These are phyloP conservation scores for Drosophila funebris DNA, from an alignment of 1,140 invertebrate species.

Conservation along the genomic window DNA sequence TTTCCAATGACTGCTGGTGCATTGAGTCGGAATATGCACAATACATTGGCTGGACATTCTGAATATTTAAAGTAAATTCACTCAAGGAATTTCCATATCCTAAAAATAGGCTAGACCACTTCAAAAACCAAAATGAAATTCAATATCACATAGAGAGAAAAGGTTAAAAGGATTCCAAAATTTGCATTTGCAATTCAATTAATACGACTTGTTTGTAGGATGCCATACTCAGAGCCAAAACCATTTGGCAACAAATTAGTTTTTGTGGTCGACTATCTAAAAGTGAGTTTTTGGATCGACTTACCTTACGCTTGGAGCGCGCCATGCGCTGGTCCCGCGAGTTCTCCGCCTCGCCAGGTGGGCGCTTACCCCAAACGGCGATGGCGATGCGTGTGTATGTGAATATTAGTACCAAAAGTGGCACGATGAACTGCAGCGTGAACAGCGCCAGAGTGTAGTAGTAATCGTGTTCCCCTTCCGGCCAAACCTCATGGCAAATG, in stretches of 20 bases:
- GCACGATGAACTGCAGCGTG: slow-evolving; percentile 93
- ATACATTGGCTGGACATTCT: not conserved
- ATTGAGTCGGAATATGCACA: slow-evolving; percentile 45
- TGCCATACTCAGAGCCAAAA: slow-evolving; percentile 31
- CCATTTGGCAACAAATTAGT: slow-evolving; percentile 61
- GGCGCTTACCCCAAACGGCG: slow-evolving; percentile 94
- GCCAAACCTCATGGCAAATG: slow-evolving; percentile 89
- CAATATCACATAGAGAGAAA: not conserved
- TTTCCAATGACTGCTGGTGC: slow-evolving; percentile 4
- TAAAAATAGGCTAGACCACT: slow-evolving; percentile 2
- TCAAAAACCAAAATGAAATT: slow-evolving; percentile 1
- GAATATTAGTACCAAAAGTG: slow-evolving; percentile 92
- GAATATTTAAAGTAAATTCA: slow-evolving; percentile 10
- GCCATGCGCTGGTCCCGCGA: slow-evolving; percentile 92
- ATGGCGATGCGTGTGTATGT: slow-evolving; percentile 94
- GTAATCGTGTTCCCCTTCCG: slow-evolving; percentile 85
- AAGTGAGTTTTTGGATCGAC: slow-evolving; percentile 31
- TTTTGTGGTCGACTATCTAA: slow-evolving; percentile 57
- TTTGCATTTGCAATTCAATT: slow-evolving; percentile 44
- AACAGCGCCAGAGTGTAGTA: slow-evolving; percentile 91
- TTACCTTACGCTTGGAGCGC: slow-evolving; percentile 94
- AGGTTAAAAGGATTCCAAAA: slow-evolving; percentile 22
- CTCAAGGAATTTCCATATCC: slow-evolving; percentile 12
- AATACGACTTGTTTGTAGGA: slow-evolving; percentile 18
- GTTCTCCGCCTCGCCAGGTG: slow-evolving; percentile 93